Evolutionary conservation across 2,888 invertebrate genomes (phyloP).

Genomic region (Pristionchus maxplancki): DNA sequence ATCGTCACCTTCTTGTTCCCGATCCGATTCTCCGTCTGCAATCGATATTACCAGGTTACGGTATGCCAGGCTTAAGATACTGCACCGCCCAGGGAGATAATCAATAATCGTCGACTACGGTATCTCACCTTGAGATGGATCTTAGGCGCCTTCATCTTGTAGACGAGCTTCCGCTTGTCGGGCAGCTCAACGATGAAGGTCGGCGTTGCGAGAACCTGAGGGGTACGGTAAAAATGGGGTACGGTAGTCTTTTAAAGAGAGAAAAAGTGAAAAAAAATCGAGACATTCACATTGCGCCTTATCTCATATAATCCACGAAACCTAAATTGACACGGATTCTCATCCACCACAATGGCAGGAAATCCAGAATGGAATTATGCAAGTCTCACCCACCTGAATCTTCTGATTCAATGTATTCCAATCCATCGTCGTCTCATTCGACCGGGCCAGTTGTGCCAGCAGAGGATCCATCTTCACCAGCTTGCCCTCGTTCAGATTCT

Average conservation of each 20-base stretch:
- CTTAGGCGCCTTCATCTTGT: conserved; percentile 50
- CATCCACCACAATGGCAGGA: no score
- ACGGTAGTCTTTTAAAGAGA: no score
- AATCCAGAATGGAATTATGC: no score
- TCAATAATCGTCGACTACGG: not conserved
- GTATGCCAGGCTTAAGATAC: no score
- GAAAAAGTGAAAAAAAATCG: no score
- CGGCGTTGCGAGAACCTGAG: conserved; percentile 52
- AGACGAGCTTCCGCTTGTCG: conserved; percentile 58
- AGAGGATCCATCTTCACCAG: conserved; percentile 61
- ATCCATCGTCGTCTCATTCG: conserved; percentile 55
- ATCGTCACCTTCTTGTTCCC: conserved; percentile 85
- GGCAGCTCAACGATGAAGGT: conserved; percentile 57
- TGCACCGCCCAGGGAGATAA: no score
- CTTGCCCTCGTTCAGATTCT: conserved; percentile 61
- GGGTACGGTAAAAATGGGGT: not conserved
- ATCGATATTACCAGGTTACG: not conserved
- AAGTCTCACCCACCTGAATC: conserved; percentile 57
- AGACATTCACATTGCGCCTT: not conserved
- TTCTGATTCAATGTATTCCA: conserved; percentile 65
- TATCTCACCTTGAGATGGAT: conserved; percentile 47
- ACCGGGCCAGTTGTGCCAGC: conserved; percentile 55
- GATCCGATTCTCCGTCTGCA: conserved; percentile 71
- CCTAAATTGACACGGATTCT: no score
- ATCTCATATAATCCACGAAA: no score